Conservation (phyloP, 2,113 vertebrate genomes). For the Neoarius graeffei region DNA sequence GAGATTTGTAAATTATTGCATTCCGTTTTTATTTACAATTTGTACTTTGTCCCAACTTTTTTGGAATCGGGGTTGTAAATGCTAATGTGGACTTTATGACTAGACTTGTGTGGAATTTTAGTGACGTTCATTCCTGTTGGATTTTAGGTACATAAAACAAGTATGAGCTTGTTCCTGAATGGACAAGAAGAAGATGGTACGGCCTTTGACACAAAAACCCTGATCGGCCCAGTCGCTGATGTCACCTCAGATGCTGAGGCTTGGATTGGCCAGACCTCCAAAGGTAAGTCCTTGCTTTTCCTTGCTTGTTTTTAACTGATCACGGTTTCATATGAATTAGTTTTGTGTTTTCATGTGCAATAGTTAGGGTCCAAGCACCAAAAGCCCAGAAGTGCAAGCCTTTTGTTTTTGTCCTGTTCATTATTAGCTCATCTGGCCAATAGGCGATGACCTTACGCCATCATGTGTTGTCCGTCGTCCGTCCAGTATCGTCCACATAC, state of each 20-base stretch:
- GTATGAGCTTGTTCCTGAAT: slow-evolving; percentile 85
- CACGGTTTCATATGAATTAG: not conserved
- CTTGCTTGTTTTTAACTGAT: not conserved
- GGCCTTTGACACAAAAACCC: slow-evolving; percentile 79
- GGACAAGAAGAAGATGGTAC: slow-evolving; percentile 84
- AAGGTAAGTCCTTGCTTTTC: slow-evolving; percentile 72
- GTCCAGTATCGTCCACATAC: too few species aligned
- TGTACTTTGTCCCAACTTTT: too few species aligned
- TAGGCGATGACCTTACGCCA: too few species aligned
- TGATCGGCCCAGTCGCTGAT: slow-evolving; percentile 72
- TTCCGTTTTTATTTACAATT: too few species aligned
- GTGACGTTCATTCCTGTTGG: slow-evolving; percentile 31
- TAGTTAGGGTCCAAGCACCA: not conserved
- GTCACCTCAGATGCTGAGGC: slow-evolving; percentile 63
- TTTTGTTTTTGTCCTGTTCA: not conserved
- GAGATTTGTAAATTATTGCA: too few species aligned
- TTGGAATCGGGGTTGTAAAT: too few species aligned
- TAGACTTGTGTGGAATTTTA: not conserved
- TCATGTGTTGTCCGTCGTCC: too few species aligned
- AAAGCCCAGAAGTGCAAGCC: not conserved
- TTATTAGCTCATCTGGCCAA: not conserved
- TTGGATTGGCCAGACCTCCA: slow-evolving; percentile 79
- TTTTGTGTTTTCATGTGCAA: not conserved
- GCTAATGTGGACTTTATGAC: not conserved
- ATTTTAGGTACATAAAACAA: slow-evolving; percentile 78